Evolutionary conservation across 2,888 invertebrate species (phyloP), one percentile per base, ranked within the genome.

Genomic region (Heteropelma amictum): DNA sequence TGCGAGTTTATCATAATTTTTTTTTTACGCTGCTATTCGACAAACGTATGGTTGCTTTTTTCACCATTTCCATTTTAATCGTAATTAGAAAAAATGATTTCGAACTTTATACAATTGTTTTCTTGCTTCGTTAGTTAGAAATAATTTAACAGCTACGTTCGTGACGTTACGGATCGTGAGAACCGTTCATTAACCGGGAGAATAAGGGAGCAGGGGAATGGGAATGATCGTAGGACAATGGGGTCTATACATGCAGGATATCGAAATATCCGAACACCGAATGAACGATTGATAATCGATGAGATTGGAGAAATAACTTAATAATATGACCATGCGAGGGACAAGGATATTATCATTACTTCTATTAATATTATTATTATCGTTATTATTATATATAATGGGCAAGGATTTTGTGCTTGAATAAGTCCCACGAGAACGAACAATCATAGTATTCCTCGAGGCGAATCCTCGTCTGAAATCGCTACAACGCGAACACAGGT

Each of bases 21-120:
- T 54, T 47, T 65, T 54, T 45, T 56, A 45, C 30, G 26, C 60
- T 61, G 28, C 40, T 45, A 28, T 67, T 67, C 33, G 58, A 23
- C 38, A 40, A 64, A 64, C 63, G 21, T 35, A n/a, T 23, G 10
- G 21, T 14, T 33, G 30, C 38, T 19, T n/a, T 26, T 38, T 49
- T 17, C n/a, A n/a, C 8, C 19, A 0, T 49, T 14, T 63, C 17
- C 10, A 12, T 49, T 63, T 63, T 63, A 63, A 49, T 63, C 6
- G 49, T 77, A 76, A 77, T 76, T 77, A 79, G 76, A 79, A 79
- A 76, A 76, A 79, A 77, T 79, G 74, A 78, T 72, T 72, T 72
- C 49, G 68, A 72, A 76, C 71, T 78, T 79, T 79, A 76, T 79
- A 79, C 79, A 77, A 79, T 79, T 69, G 45, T 63, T 61, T 51